Evolutionary conservation across 2,888 invertebrate genomes (phyloP).

Genomic region (Cheilosia scutellata): DNA sequence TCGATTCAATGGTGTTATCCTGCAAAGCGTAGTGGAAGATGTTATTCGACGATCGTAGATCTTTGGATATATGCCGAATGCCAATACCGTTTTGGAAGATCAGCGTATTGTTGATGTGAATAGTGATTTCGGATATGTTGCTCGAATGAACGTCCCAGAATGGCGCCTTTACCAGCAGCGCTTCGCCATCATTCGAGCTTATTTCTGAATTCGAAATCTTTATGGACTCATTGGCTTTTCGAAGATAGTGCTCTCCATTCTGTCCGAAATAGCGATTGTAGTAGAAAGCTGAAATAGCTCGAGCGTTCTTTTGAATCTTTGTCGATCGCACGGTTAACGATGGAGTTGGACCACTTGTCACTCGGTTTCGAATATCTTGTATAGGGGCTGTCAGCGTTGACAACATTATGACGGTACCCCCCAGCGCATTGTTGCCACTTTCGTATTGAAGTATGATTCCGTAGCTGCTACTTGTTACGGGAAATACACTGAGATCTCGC

Average conservation of each 20-base stretch:
- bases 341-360: slow-evolving; percentile 92
- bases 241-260: slow-evolving; percentile 92
- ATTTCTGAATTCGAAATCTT: slow-evolving; percentile 92
- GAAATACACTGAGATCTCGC: slow-evolving; percentile 94
- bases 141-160: slow-evolving; percentile 93
- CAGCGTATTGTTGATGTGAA: slow-evolving; percentile 93
- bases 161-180: slow-evolving; percentile 92
- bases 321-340: slow-evolving; percentile 89
- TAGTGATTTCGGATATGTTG: slow-evolving; percentile 94
- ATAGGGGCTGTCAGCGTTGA: slow-evolving; percentile 90
- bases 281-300: slow-evolving; percentile 92
- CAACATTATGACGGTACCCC: slow-evolving; percentile 92
- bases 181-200: slow-evolving; percentile 91
- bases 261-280: slow-evolving; percentile 95
- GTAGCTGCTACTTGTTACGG: slow-evolving; percentile 93
- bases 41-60: slow-evolving; percentile 97
- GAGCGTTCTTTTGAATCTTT: slow-evolving; percentile 91
- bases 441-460: slow-evolving; percentile 91
- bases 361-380: slow-evolving; percentile 89
- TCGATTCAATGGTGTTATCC: slow-evolving; percentile 94
- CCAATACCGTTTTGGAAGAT: slow-evolving; percentile 95
- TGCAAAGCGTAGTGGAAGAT: slow-evolving; percentile 97
- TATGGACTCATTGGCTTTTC: slow-evolving; percentile 95
- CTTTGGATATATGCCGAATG: slow-evolving; percentile 94
- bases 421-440: slow-evolving; percentile 91